These are phyloP conservation scores for Coptodon rendalli DNA, from an alignment of 2,113 vertebrate species.

Conservation along the genomic window DNA sequence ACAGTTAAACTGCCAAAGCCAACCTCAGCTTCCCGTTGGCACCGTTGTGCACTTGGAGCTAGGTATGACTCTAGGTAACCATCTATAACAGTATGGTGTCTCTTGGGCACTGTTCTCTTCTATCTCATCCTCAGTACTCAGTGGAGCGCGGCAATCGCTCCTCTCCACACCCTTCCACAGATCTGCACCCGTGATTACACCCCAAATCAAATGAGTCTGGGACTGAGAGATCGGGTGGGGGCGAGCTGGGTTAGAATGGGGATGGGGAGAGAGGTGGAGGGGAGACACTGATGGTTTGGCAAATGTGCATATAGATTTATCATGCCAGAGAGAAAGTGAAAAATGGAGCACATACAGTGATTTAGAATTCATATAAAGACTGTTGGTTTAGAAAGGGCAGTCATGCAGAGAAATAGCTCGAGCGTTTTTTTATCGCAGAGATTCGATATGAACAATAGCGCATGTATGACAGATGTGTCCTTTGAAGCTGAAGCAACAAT, in stretches of 20 bases:
- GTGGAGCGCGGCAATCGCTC: conserved; percentile 54
- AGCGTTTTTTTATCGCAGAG: background rate
- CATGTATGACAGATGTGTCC: background rate
- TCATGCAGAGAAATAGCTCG: conserved; percentile 31
- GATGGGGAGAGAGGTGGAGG: background rate
- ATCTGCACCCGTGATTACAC: conserved; percentile 62
- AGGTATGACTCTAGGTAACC: conserved; percentile 23
- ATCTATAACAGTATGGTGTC: conserved; percentile 24
- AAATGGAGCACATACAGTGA: background rate
- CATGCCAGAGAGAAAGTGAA: conserved; percentile 25
- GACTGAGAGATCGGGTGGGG: conserved; percentile 18
- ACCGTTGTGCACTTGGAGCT: conserved; percentile 8
- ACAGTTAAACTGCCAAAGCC: conserved; percentile 15
- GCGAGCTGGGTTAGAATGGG: background rate
- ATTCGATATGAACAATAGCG: conserved; percentile 12
- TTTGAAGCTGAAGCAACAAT: background rate
- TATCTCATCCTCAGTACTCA: conserved; percentile 50
- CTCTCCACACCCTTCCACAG: conserved; percentile 52
- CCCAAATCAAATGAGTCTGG: conserved; percentile 58
- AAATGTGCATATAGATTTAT: conserved; percentile 55
- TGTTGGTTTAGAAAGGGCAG: conserved; percentile 35
- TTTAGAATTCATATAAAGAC: conserved; percentile 38
- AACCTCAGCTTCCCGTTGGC: conserved; percentile 1
- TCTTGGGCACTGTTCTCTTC: conserved; percentile 37
- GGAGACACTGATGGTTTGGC: conserved; percentile 25